A percentile compares a stretch with the other conserved stretches of the same genome.
phyloP scores from a whole-genome alignment of 2,888 invertebrate species.

The Sminthurinus aureus region DNA sequence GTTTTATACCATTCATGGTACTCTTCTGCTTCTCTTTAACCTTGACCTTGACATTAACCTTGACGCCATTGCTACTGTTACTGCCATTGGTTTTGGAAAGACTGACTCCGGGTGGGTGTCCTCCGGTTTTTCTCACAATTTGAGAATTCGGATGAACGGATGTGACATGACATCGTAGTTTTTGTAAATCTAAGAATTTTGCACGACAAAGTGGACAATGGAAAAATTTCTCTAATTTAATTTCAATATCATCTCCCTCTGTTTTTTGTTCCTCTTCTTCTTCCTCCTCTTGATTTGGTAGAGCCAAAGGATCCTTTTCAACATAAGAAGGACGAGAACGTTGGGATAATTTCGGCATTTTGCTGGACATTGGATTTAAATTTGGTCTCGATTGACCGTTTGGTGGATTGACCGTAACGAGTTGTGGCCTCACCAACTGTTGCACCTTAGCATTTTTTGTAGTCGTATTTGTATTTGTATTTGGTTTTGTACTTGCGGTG shows the following conservation, averaged over 20 bases:
- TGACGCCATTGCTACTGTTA: background rate
- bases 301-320: too few species aligned
- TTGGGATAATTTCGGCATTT: too few species aligned
- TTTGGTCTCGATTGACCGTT: too few species aligned
- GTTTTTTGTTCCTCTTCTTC: too few species aligned
- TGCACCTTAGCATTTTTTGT: background rate
- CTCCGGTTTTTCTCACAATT: too few species aligned
- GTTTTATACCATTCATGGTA: background rate
- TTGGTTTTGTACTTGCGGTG: background rate
- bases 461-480: background rate
- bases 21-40: too few species aligned
- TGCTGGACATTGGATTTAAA: too few species aligned
- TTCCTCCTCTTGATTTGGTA: too few species aligned
- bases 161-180: background rate
- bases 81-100: background rate
- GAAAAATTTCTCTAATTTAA: background rate
- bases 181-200: background rate
- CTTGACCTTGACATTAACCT: too few species aligned
- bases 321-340: too few species aligned
- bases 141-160: background rate
- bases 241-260: background rate
- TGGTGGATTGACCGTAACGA: background rate
- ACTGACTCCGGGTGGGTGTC: too few species aligned
- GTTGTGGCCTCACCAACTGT: background rate
- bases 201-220: background rate